A percentile compares a stretch with the other conserved stretches of the same genome.
These are phyloP conservation scores for Pocota personata DNA, from an alignment of 2,888 invertebrate species.

Conservation along the genomic window DNA sequence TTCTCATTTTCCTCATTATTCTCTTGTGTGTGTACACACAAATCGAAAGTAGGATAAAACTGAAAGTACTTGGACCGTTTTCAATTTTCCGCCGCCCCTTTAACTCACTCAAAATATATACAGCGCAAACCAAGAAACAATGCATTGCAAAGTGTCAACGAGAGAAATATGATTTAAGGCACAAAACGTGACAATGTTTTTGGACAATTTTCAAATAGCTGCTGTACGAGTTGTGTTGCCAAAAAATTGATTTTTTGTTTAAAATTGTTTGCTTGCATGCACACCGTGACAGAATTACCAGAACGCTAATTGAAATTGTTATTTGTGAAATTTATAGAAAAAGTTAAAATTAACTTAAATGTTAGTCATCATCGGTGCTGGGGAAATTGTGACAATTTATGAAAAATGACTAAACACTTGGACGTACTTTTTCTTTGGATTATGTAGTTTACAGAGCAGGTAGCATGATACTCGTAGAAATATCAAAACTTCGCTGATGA, in stretches of 20 bases:
- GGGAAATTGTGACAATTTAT: not conserved
- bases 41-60: slow-evolving; percentile 69
- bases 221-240: not conserved
- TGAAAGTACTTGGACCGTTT: slow-evolving; percentile 67
- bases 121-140: slow-evolving; percentile 7
- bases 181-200: slow-evolving; percentile 41
- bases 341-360: not conserved
- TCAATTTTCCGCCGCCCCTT: slow-evolving; percentile 43
- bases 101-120: not conserved
- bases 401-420: not conserved
- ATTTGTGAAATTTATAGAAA: not conserved
- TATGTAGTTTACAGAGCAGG: no score
- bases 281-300: not conserved
- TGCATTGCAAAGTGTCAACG: slow-evolving; percentile 47
- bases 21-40: slow-evolving; percentile 40
- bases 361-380: not conserved
- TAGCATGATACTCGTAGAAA: no score
- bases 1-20: not conserved
- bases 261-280: not conserved
- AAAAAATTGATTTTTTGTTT: slow-evolving; percentile 2
- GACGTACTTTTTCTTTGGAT: no score
- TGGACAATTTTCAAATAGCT: slow-evolving; percentile 26
- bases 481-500: no score
- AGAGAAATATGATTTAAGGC: slow-evolving; percentile 49
- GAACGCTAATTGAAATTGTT: slow-evolving; percentile 24